Base-by-base conservation (phyloP, 2,113 vertebrate genomes). In the Hoplias malabaricus region DNA sequence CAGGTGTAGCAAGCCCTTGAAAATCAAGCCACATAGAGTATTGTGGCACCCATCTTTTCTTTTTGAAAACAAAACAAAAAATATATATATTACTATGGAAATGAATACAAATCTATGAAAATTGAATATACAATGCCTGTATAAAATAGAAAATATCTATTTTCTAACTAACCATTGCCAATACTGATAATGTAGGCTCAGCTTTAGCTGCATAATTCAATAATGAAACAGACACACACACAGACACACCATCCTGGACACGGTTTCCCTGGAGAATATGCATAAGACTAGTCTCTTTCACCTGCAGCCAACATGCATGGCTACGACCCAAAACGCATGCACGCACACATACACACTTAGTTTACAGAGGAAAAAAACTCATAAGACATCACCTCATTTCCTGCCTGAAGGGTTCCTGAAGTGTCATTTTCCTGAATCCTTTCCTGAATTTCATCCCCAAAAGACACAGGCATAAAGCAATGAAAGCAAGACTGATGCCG, bases 251-350 rank as follows among this genome's bases (percentile, higher is more conserved):
- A 13, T 67, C 73, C 62, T 40, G 46, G 36, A 56, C 62, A 75
- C 46, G 5, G 16, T 67, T 29, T 53, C 62, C 67, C 75, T 27
- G 3, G 69, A 67, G 75, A 48, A 12, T 59, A 4, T 57, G 36
- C 76, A 48, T 5, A 81, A 84, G 84, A 82, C 84, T 86, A 80
- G 79, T 81, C 84, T 82, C 86, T 84, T 70, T 85, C 75, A 69
- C 34, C 71, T 76, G 78, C 46, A 65, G 72, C 62, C 79, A 70
- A 48, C 13, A 25, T 11, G 8, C 21, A 2, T 75, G 69, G 73
- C 27, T 70, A 46, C 48, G 12, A 50, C 19, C 66, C 57, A 62
- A 71, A 70, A n/a, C n/a, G n/a, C n/a, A n/a, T 38, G 43, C 46
- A 62, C 61, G 36, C 62, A 73, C 38, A 59, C 12, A n/a, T 27